phyloP scores from a whole-genome alignment of 2,797 vertebrate species.

The Bradypodion pumilum region DNA sequence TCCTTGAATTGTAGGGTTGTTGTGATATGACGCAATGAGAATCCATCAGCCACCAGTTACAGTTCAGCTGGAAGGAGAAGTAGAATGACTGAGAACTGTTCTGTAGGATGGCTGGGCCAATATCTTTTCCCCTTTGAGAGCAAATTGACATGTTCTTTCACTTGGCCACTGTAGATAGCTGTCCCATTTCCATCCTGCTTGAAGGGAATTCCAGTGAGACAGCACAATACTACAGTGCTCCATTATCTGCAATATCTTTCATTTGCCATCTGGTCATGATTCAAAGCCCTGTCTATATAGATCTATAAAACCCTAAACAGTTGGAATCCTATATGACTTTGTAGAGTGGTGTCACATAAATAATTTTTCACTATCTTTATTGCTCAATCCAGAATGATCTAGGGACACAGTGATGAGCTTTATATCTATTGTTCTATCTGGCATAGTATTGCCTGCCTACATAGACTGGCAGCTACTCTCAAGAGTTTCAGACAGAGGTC shows the following conservation, averaged over 20 bases:
- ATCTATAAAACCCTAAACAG: conserved; percentile 30
- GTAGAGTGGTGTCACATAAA: neutral
- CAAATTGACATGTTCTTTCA: neutral
- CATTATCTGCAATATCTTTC: neutral
- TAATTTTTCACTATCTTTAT: neutral
- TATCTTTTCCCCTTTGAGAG: neutral
- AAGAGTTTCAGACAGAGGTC: no score
- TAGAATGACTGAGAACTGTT: neutral
- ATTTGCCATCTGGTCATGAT: conserved; percentile 39
- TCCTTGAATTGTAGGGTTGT: neutral
- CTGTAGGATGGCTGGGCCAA: neutral
- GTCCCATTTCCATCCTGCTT: neutral
- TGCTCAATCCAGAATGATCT: neutral
- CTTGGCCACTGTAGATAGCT: neutral
- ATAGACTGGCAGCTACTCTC: neutral
- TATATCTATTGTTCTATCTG: neutral
- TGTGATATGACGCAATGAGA: neutral
- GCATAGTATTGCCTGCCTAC: neutral
- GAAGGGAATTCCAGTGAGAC: neutral
- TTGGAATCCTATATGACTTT: neutral
- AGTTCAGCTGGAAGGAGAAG: neutral
- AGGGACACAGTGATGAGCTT: neutral
- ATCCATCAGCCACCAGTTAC: neutral
- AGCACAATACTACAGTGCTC: neutral
- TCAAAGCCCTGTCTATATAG: conserved; percentile 1